Evolutionary conservation across 2,888 invertebrate genomes (phyloP).

Genomic region (Lamproptera curius): DNA sequence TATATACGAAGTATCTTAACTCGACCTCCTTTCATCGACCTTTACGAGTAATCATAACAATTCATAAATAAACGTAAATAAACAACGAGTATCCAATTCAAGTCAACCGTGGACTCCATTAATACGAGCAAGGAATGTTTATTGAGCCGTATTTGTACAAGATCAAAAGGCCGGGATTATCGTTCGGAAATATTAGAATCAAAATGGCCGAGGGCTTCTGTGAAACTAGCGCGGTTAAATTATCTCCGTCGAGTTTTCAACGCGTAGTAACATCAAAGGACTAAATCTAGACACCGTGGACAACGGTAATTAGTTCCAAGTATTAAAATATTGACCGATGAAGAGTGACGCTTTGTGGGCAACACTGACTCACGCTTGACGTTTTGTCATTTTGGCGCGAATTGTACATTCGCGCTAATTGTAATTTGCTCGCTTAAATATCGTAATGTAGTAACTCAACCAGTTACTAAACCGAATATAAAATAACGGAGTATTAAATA

Average conservation of each 20-base stretch:
- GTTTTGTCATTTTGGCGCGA: not conserved
- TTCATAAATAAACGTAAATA: not conserved
- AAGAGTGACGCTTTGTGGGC: slow-evolving; percentile 28
- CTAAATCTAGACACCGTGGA: slow-evolving; percentile 15
- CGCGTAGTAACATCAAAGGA: slow-evolving; percentile 45
- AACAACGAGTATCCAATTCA: not conserved
- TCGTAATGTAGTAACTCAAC: too few species aligned
- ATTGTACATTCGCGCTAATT: not conserved
- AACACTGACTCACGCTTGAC: slow-evolving; percentile 5
- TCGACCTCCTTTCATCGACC: not conserved
- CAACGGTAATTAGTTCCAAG: slow-evolving; percentile 35
- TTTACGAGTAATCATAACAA: not conserved
- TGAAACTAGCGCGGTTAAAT: slow-evolving; percentile 38
- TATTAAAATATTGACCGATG: slow-evolving; percentile 38
- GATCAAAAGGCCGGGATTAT: slow-evolving; percentile 36
- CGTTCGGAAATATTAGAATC: slow-evolving; percentile 30
- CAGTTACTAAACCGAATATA: too few species aligned
- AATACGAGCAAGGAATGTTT: not conserved
- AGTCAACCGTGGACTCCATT: not conserved
- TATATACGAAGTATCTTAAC: not conserved
- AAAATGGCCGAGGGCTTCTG: slow-evolving; percentile 26
- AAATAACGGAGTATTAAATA: too few species aligned
- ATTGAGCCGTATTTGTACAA: slow-evolving; percentile 17
- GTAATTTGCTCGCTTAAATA: not conserved
- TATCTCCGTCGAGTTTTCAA: slow-evolving; percentile 43